A percentile compares a stretch with the other conserved stretches of the same genome.
Conservation (phyloP, 2,888 invertebrate genomes). For the Amblyteles armatorius region DNA sequence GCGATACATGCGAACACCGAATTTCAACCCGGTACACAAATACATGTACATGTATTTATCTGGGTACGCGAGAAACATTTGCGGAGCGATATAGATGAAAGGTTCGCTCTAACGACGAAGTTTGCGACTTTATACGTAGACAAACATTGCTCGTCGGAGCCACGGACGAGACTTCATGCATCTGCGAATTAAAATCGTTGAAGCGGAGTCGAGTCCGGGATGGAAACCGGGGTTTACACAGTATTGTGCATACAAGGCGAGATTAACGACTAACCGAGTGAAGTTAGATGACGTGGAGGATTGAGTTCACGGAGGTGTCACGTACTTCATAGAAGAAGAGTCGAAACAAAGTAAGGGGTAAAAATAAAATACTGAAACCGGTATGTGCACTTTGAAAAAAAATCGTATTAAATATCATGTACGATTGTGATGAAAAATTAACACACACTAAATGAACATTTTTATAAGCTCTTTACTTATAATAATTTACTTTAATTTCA, state of each 20-base stretch:
- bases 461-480: too few relatives aligned
- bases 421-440: too few relatives aligned
- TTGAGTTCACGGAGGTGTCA: neutral
- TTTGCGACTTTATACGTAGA: constrained; percentile 45
- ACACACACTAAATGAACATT: too few relatives aligned
- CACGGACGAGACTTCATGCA: neutral
- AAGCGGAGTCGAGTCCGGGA: constrained; percentile 25
- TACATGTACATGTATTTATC: neutral
- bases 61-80: constrained; percentile 45
- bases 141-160: constrained; percentile 20
- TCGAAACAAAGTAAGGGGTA: neutral
- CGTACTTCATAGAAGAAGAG: neutral
- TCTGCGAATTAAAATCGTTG: constrained; percentile 46
- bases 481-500: too few relatives aligned
- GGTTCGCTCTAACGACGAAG: constrained; percentile 40
- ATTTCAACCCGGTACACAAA: constrained; percentile 1
- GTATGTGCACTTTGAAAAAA: neutral
- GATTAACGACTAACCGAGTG: constrained; percentile 10
- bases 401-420: too few relatives aligned
- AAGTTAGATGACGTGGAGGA: neutral
- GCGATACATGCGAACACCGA: constrained; percentile 37
- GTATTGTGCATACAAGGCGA: constrained; percentile 6
- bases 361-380: neutral
- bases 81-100: constrained; percentile 28
- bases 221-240: constrained; percentile 11